Evolutionary conservation across 2,113 vertebrate genomes (phyloP), one percentile per base, ranked within the genome.

Genomic region (Carassius gibelio): DNA sequence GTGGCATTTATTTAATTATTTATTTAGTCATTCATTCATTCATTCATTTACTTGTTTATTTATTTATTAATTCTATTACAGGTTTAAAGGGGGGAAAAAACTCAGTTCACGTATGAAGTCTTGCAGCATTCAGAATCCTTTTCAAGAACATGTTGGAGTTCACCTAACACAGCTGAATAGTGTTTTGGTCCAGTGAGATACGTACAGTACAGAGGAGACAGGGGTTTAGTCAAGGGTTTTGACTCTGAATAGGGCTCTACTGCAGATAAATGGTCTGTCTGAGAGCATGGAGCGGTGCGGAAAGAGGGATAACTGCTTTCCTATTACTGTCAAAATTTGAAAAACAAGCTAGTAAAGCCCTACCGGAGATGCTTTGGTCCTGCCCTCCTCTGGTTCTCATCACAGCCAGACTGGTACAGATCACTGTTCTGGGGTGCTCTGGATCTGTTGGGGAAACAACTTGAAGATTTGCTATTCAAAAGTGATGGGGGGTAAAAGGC

Each of bases 261-360:
- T n/a, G 42, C 42, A 48, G 74, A 86, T 86, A 50, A 75, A 86
- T 77, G 85, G 15, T 64, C 64, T 83, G 72, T 83, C 57, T 82
- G 62, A 77, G 74, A 66, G 81, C 74, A 66, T 78, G 38, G 23
- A 83, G 74, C 2, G 13, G 74, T 77, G 62, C 71, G 62, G 85
- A 83, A 83, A 79, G 36, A 38, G 23, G 61, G 75, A 75, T 55
- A 71, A 86, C n/a, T 76, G 85, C 79, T 64, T 82, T 79, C 81
- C 64, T 83, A 55, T 42, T 59, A 66, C 36, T 86, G 85, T 83
- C 75, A 77, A 48, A 75, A 45, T 62, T 36, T 83, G 75, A 83
- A 79, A 69, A 79, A 79, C 81, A 87, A 83, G 64, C 64, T 45
- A 71, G 50, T 61, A 48, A 45, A 72, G 38, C 61, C 55, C n/a